Conservation (phyloP, 2,888 invertebrate species). For the Schizaphis graminum region DNA sequence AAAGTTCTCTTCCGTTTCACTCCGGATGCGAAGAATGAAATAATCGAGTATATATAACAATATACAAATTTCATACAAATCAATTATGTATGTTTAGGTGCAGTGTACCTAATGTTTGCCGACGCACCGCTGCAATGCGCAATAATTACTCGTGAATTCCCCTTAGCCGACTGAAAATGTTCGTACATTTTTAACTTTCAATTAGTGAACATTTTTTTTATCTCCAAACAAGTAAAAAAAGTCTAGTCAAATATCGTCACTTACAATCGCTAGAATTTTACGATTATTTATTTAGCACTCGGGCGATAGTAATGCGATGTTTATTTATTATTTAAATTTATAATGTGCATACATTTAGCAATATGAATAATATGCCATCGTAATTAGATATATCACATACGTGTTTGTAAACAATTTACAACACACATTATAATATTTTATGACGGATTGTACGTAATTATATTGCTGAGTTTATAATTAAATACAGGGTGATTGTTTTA, state of each 20-base stretch:
- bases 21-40: neutral
- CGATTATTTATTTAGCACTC: neutral
- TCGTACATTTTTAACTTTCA: neutral
- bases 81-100: neutral
- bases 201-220: neutral
- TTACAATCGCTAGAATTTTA: slow-evolving; percentile 1
- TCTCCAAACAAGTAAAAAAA: neutral
- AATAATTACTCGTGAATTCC: neutral
- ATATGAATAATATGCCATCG: neutral
- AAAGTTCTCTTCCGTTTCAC: neutral
- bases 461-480: neutral
- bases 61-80: neutral
- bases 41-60: neutral
- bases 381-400: neutral
- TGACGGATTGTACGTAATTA: neutral
- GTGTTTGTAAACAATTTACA: slow-evolving; percentile 9
- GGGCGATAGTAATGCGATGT: neutral
- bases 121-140: neutral
- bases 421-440: neutral
- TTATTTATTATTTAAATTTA: slow-evolving; percentile 9
- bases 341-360: neutral
- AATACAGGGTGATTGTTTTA: neutral
- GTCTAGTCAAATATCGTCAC: neutral
- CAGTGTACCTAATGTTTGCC: neutral
- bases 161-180: neutral